phyloP scores from a whole-genome alignment of 2,113 vertebrate genomes.

The Aramus guarauna region DNA sequence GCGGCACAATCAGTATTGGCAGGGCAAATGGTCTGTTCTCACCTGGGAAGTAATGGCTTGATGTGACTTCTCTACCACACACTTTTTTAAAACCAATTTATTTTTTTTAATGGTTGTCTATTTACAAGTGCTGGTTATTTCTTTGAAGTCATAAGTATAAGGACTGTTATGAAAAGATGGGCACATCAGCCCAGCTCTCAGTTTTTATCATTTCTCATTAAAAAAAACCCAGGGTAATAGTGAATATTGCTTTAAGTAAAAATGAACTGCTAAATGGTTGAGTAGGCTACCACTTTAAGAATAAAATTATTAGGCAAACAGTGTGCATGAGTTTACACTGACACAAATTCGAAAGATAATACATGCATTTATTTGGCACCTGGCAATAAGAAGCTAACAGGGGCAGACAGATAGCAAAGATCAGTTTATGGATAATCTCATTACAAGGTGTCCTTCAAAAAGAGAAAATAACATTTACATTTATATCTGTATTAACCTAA shows the following conservation, averaged over 20 bases:
- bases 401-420: not conserved
- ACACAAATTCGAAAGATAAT: not conserved
- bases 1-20: not conserved
- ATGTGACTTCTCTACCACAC: not conserved
- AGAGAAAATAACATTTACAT: not conserved
- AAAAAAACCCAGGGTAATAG: rapidly evolving
- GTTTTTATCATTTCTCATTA: not conserved
- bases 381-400: not conserved
- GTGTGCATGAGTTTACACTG: not conserved
- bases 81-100: not conserved
- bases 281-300: not conserved
- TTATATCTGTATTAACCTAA: not conserved
- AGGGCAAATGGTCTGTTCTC: not conserved
- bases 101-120: not conserved
- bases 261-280: not conserved
- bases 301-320: not conserved
- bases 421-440: not conserved
- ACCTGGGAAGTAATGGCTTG: not conserved
- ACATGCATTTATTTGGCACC: not conserved
- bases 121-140: not conserved
- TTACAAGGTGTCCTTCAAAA: not conserved
- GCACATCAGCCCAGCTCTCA: not conserved
- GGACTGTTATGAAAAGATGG: not conserved
- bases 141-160: not conserved
- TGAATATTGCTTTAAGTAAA: not conserved